phyloP scores from a whole-genome alignment of 2,113 vertebrate species.

The Campylomormyrus tamandua region DNA sequence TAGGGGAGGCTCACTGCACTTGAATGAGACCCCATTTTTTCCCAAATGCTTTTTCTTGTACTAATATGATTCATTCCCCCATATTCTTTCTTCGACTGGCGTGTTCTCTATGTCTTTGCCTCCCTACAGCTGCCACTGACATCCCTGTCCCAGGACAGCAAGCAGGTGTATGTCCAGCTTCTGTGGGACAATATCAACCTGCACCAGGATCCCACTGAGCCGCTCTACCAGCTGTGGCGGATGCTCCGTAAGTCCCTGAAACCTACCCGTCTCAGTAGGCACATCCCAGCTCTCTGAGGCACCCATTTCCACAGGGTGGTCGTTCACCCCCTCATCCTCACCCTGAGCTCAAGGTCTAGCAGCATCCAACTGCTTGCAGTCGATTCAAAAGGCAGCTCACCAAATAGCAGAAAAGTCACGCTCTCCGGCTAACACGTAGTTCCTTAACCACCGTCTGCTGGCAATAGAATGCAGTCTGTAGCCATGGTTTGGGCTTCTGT shows the following conservation, averaged over 20 bases:
- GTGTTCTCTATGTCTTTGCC: slow-evolving; percentile 12
- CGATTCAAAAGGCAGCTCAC: background rate
- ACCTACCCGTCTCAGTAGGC: too few relatives aligned
- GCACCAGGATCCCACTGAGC: slow-evolving; percentile 81
- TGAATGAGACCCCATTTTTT: background rate
- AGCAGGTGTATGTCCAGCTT: slow-evolving; percentile 84
- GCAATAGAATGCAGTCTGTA: background rate
- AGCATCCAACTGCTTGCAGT: background rate
- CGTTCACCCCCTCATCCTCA: background rate
- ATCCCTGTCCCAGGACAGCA: slow-evolving; percentile 85
- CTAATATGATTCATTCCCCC: background rate
- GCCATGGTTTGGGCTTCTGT: background rate
- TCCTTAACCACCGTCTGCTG: background rate
- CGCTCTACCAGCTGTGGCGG: slow-evolving; percentile 86
- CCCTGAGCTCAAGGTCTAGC: background rate
- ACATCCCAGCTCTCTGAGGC: background rate
- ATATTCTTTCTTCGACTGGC: background rate
- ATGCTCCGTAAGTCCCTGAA: slow-evolving; percentile 71
- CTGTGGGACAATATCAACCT: slow-evolving; percentile 98
- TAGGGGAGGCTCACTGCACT: background rate
- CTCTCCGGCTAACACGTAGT: background rate
- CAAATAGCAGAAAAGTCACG: background rate
- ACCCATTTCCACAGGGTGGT: background rate
- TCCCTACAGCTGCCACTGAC: slow-evolving; percentile 75
- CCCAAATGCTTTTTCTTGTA: background rate